phyloP scores from a whole-genome alignment of 2,888 invertebrate genomes.

The Mystacides longicornis region DNA sequence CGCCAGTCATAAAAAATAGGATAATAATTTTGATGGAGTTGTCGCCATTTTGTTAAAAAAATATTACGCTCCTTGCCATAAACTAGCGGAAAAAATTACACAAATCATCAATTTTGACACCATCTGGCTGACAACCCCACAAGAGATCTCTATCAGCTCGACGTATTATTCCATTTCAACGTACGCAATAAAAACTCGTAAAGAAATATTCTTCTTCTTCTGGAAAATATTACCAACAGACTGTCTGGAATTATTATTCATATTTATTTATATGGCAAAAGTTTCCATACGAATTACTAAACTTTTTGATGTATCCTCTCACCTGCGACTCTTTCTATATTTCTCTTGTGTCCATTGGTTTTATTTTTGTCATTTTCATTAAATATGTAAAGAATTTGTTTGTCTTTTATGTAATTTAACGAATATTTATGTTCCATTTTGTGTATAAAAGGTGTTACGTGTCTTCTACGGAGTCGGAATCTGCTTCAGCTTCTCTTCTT shows the following conservation, averaged over 20 bases:
- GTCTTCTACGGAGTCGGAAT: no score
- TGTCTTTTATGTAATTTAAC: no score
- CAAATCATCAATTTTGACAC: conserved; percentile 15
- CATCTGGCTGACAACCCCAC: conserved; percentile 6
- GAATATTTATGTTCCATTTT: no score
- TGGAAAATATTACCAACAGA: not conserved
- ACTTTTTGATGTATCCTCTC: no score
- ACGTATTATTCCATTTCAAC: not conserved
- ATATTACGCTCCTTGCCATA: not conserved
- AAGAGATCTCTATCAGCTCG: conserved; percentile 7
- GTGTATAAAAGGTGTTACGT: no score
- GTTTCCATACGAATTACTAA: no score
- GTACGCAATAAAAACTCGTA: not conserved
- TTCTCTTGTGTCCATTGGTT: no score
- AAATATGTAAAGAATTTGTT: no score
- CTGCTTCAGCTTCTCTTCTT: no score
- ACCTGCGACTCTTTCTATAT: no score
- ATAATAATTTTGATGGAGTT: not conserved
- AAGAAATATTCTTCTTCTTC: not conserved
- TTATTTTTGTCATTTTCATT: no score
- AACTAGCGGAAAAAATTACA: conserved; percentile 8
- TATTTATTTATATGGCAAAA: not conserved
- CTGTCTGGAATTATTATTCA: no score
- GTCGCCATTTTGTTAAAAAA: not conserved
- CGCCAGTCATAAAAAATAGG: not conserved